phyloP scores from a whole-genome alignment of 2,888 invertebrate species.

The Amphipyra berbera region DNA sequence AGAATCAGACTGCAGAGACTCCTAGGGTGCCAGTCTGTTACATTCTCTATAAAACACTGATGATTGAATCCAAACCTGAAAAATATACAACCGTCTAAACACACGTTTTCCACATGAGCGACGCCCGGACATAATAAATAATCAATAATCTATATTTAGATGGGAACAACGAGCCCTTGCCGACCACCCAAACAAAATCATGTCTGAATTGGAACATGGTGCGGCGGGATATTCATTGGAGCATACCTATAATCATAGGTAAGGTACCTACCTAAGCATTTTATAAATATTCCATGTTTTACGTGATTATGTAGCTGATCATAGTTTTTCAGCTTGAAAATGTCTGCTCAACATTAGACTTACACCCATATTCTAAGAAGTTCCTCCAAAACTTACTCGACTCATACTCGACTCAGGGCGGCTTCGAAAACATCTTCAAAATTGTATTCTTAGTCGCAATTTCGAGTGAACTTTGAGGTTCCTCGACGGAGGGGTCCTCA shows the following conservation, averaged over 20 bases:
- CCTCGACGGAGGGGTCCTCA: too few relatives aligned
- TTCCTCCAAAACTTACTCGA: too few relatives aligned
- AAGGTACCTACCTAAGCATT: conserved; percentile 58
- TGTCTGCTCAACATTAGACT: too few relatives aligned
- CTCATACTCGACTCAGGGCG: too few relatives aligned
- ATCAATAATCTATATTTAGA: conserved; percentile 52
- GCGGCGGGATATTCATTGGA: conserved; percentile 73
- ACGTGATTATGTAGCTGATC: too few relatives aligned
- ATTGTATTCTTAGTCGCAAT: too few relatives aligned
- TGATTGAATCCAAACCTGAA: background rate
- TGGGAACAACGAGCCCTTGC: conserved; percentile 55
- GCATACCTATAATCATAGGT: conserved; percentile 74
- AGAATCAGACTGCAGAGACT: too few relatives aligned
- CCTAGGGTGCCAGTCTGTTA: too few relatives aligned
- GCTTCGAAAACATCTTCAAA: too few relatives aligned
- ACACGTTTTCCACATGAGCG: conserved; percentile 16
- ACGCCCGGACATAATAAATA: conserved; percentile 24
- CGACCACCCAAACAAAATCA: conserved; percentile 60
- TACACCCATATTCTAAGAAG: too few relatives aligned
- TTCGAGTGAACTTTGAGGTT: too few relatives aligned
- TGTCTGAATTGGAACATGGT: conserved; percentile 75
- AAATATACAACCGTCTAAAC: background rate
- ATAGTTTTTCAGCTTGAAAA: too few relatives aligned
- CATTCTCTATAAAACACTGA: background rate
- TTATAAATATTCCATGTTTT: background rate